Evolutionary conservation across 2,797 vertebrate species (phyloP).

Genomic region (Gephyroberyx darwinii): DNA sequence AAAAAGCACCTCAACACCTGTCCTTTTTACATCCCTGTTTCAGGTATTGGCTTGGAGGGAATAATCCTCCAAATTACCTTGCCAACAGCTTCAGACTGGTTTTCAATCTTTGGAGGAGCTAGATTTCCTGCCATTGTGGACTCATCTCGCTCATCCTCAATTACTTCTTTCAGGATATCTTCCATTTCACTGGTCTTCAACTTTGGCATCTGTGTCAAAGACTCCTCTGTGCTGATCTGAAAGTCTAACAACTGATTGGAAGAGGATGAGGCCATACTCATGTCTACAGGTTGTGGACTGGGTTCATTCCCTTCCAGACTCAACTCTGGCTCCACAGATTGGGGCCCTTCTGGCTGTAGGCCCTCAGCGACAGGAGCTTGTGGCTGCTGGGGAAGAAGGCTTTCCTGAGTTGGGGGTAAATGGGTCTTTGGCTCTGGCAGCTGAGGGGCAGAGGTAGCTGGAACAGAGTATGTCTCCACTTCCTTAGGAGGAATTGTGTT

Average conservation of each 20-base stretch:
- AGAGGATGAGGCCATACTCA: constrained; percentile 39
- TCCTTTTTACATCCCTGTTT: background rate
- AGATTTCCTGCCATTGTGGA: constrained; percentile 49
- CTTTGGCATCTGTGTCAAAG: constrained; percentile 27
- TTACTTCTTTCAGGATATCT: constrained; percentile 74
- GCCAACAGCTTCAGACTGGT: constrained; percentile 52
- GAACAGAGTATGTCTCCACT: constrained; percentile 48
- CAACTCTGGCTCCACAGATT: constrained; percentile 59
- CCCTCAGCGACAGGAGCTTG: constrained; percentile 38
- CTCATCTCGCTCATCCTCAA: constrained; percentile 69
- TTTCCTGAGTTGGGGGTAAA: constrained; percentile 31
- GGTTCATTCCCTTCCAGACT: constrained; percentile 67
- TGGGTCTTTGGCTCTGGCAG: constrained; percentile 8
- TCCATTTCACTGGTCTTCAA: constrained; percentile 67
- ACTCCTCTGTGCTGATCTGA: constrained; percentile 50
- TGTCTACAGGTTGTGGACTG: constrained; percentile 70
- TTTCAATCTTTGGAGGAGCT: constrained; percentile 37
- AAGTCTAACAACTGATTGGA: constrained; percentile 66
- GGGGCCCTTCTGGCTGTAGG: constrained; percentile 34
- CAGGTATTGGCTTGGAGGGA: background rate
- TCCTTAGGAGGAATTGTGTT: constrained; percentile 50
- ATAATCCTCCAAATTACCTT: constrained; percentile 54
- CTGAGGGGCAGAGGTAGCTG: constrained; percentile 39
- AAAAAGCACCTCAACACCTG: background rate
- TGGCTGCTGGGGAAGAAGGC: constrained; percentile 26